phyloP scores from a whole-genome alignment of 2,113 vertebrate species.

The Ammodytes marinus region DNA sequence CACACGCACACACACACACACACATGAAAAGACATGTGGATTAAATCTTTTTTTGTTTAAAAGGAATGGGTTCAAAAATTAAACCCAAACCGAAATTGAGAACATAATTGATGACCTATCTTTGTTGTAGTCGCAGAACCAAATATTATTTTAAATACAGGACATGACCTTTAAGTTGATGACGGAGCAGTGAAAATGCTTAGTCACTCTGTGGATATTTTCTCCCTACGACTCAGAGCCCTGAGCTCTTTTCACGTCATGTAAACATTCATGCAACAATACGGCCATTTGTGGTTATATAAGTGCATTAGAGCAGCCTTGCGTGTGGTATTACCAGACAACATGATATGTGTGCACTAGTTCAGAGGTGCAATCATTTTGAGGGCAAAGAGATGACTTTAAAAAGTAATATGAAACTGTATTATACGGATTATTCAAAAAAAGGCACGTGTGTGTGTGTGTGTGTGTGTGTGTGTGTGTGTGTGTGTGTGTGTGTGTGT shows the following conservation, averaged over 20 bases:
- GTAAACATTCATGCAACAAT: conserved; percentile 71
- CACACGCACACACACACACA: too few relatives aligned
- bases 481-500: neutral
- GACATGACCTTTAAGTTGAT: neutral
- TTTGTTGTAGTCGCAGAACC: neutral
- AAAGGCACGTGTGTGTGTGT: neutral
- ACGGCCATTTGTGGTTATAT: conserved; percentile 67
- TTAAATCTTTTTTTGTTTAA: too few relatives aligned
- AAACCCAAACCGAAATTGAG: neutral
- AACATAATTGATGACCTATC: neutral
- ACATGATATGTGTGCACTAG: conserved; percentile 50
- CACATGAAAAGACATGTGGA: too few relatives aligned
- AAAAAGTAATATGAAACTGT: conserved; percentile 31
- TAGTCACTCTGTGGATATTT: conserved; percentile 14
- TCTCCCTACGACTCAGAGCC: conserved; percentile 7
- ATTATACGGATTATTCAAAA: conserved; percentile 13
- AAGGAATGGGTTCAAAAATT: neutral
- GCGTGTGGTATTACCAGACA: conserved; percentile 60
- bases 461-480: neutral
- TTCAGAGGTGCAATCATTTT: conserved; percentile 62
- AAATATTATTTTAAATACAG: neutral
- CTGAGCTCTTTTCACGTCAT: conserved; percentile 45
- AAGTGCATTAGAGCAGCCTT: conserved; percentile 74
- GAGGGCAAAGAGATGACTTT: conserved; percentile 42
- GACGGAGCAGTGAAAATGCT: conserved; percentile 7